Base-by-base conservation (phyloP, 2,888 invertebrate genomes). In the Merodon equestris region DNA sequence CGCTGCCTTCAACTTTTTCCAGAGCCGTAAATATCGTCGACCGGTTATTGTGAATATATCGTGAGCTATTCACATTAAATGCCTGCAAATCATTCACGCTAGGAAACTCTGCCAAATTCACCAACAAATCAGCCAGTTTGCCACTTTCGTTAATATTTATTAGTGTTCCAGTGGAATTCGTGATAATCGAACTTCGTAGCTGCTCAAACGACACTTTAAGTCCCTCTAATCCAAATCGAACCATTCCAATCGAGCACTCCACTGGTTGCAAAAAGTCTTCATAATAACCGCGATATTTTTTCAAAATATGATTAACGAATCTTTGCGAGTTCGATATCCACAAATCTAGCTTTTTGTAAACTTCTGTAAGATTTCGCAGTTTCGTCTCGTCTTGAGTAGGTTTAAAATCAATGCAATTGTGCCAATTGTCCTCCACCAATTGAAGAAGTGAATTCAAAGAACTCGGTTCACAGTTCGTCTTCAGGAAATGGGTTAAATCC, bases 191-290 rank as follows among this genome's bases (percentile, higher is more conserved):
- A n/a, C 81, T 73, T 10, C 64, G 51, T 1, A 82, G 60, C 83
- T 92, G 91, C 53, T 86, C 88, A 1, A 92, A 86, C 50, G 92
- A 86, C 60, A 91, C 90, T 51, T 90, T 91, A 15, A 94, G 84
- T 12, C 91, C 86, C 45, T 90, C 91, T 17, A 93, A 88, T 1
- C 94, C 94, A 81, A 92, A 92, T 1, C 91, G 88, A 72, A 95
- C 90, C 88, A 94, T 93, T 0, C 92, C 90, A 7, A 95, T 86
- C 0, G 94, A 93, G 64, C 91, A 90, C 54, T 94, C 90, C 14
- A 96, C 88, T 0, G 96, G 95, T 73, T 92, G 91, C 0, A 94
- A 91, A 58, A 97, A 90, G 86, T 97, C 97, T 0, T 94, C 94
- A 85, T 95, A 96, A n/a, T 92, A 92, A 1, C 91, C 89, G 0